Base-by-base conservation (phyloP, 2,888 invertebrate species). In the Diadegma fenestrale region DNA sequence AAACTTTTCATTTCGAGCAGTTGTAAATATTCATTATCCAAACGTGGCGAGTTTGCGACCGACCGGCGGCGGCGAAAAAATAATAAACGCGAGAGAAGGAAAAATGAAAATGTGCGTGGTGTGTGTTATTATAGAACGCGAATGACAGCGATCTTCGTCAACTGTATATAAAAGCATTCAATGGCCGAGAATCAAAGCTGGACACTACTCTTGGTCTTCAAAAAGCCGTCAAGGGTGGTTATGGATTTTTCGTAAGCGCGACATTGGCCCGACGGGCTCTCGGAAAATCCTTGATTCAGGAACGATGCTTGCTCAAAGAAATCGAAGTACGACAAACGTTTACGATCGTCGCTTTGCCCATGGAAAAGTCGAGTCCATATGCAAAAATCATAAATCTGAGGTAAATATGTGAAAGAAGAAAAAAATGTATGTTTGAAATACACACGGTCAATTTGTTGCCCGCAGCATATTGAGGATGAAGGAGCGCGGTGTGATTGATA, bases 171-270 rank as follows among this genome's bases (percentile, higher is more conserved):
- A 93, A 92, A 76, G 94, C 93, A 0, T 92, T 93, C 41, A 92
- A 93, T 54, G 91, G 88, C n/a, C 90, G 92, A 5, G 92, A 94
- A 79, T 90, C 91, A 17, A 88, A 90, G 2, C 81, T 93, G 14
- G 90, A 92, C 43, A 92, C 92, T 0, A 90, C 89, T 14, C 84
- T 89, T 84, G 96, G 96, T 0, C 90, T 96, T 7, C 92, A 94
- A 7, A 95, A 95, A 41, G 95, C 95, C 0, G 90, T 94, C 0
- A 90, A 93, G 41, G 95, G 95, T 45, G 95, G 95, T 87, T 96
- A 96, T 84, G 96, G 96, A 10, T 96, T 96, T 90, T 96, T 96
- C 88, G 95, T 95, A 0, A 95, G 95, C n/a, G 95, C 95, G 64
- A 94, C 95, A 17, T 93, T 95, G 0, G 96, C 96, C 0, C 94